Evolutionary conservation across 1,140 invertebrate species (phyloP), one percentile per base, ranked within the genome.

Genomic region (Papilio machaon): DNA sequence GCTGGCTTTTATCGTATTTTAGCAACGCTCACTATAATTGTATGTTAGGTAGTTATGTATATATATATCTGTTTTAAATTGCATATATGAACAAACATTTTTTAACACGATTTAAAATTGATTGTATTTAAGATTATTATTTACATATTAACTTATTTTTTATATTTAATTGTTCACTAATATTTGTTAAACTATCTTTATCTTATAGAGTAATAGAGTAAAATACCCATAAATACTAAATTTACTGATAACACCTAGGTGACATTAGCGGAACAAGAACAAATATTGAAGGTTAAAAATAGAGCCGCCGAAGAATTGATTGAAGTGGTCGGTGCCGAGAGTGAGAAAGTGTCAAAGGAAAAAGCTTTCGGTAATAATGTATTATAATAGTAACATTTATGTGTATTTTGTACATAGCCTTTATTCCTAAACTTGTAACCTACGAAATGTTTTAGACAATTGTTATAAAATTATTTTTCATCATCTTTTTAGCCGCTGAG

Each of bases 261-360:
- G 17, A 96, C 97, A 73, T 92, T 99, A 67, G 98, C 98, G 11
- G 96, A 96, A 46, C 98, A 99, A 95, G 98, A 99, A 95, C 96
- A 98, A 23, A 97, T 98, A 85, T 91, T 99, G 35, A 97, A 97
- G 87, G 96, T 97, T 76, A 99, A 99, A 94, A 99, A 99, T 89
- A 97, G 97, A 86, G 97, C 98, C 82, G 98, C 98, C 1, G 98
- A 98, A 91, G 97, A 97, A 89, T 96, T 99, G n/a, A 98, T 99
- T 89, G 95, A 96, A 30, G 97, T 99, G 81, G 97, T 99, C 0
- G 97, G 97, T n/a, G 96, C 96, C 52, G 98, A 99, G 94, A 99
- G 98, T 84, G 97, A 97, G 79, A 98, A 98, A 95, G 98, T 99
- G 1, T 97, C 97, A 35, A 97, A 96, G 82, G 98, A 99, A 94